Evolutionary conservation across 2,113 vertebrate genomes (phyloP), one percentile per base, ranked within the genome.

Genomic region (Corythornis cristatus): DNA sequence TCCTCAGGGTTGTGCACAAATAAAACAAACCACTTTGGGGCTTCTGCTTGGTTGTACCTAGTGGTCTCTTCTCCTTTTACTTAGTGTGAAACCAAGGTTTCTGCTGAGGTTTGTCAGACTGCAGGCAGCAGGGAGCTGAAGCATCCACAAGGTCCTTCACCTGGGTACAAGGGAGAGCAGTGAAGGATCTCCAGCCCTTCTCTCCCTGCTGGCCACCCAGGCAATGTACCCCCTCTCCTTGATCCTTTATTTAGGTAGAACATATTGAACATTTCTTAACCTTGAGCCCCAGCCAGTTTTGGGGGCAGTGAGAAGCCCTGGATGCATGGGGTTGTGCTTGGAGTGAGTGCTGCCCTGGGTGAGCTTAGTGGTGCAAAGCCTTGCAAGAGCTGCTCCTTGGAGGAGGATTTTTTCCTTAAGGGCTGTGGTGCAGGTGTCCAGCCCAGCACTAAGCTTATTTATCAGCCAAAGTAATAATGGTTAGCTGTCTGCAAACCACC

Each of bases 41-140:
- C 8, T 2, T 5, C 29, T 4, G 1, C 43, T 77, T 75, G 22
- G 26, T 8, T 79, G 53, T 67, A 14, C 16, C 15, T 21, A 5
- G 6, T 15, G 15, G 26, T 87, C 9, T 45, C 37, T 60, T 54
- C 18, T 37, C 25, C 65, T 91, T 75, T 84, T 84, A 67, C 20
- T 17, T 61, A 0, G 0, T 6, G 10, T 15, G 46, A 86, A 84
- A 17, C 29, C 6, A 21, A 61, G n/a, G 20, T 60, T 81, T 75
- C 40, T 71, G 43, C 19, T 4, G 1, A 31, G 25, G n/a, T 74
- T 81, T 82, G 61, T 1, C 17, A 23, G 10, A 5, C 40, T 75
- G 40, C 0, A 0, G 0, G 20, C 3, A 0, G 42, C 33, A 71
- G 17, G 28, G 56, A 79, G n/a, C 11, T 9, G 35, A 61, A 83